These are phyloP conservation scores for Dermatemys mawii DNA, from an alignment of 2,113 vertebrate species.

Conservation along the genomic window DNA sequence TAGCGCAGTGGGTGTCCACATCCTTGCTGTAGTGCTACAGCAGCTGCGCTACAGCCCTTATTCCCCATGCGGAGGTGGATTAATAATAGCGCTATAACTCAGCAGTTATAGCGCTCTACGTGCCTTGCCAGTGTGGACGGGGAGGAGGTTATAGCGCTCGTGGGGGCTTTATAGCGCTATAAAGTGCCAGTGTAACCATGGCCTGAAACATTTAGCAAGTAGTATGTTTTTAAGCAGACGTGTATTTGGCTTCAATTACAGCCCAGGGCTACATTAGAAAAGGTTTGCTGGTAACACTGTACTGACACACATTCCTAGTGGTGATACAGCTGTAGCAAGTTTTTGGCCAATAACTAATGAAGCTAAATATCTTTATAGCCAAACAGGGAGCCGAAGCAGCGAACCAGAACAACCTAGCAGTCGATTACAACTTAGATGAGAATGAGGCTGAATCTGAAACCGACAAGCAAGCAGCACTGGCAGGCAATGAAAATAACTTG, in stretches of 20 bases:
- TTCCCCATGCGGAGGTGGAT: no score
- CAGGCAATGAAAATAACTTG: constrained; percentile 65
- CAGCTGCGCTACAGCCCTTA: no score
- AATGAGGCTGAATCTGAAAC: constrained; percentile 92
- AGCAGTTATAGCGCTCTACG: no score
- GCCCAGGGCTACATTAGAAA: neutral
- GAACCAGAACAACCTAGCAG: constrained; percentile 73
- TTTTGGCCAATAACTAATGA: neutral
- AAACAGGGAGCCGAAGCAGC: constrained; percentile 62
- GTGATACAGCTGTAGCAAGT: neutral
- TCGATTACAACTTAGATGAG: constrained; percentile 87
- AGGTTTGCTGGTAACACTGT: neutral
- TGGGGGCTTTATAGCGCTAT: no score
- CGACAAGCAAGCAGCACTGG: constrained; percentile 90
- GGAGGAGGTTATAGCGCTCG: no score
- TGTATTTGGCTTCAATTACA: neutral
- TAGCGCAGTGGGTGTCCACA: no score
- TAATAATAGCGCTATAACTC: no score
- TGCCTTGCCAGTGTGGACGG: no score
- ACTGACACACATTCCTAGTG: neutral
- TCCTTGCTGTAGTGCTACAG: no score
- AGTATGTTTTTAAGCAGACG: neutral
- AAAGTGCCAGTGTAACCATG: no score
- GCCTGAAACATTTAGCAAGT: neutral
- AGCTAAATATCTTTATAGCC: constrained; percentile 35